A percentile compares a stretch with the other conserved stretches of the same genome.
phyloP scores from a whole-genome alignment of 1,140 invertebrate species.

The Drosophila arizonae region DNA sequence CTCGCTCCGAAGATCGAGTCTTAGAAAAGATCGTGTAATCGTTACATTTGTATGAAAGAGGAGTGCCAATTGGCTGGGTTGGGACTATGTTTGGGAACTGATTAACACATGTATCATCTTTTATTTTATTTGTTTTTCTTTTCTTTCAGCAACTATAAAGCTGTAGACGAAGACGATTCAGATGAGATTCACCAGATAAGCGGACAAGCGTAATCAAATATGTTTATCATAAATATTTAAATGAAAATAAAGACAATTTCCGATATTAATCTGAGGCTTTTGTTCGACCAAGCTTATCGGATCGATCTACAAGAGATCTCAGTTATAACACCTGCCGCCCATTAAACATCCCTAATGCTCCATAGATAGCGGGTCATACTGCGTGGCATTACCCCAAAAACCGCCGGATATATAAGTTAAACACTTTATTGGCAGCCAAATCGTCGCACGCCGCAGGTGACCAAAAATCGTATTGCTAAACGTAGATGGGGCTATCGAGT shows the following conservation, averaged over 20 bases:
- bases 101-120: no score
- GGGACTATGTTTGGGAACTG: no score
- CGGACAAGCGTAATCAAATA: neutral
- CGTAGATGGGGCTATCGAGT: slow-evolving; percentile 59
- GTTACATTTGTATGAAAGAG: neutral
- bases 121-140: no score
- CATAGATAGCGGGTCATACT: slow-evolving; percentile 25
- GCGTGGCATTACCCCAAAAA: slow-evolving; percentile 36
- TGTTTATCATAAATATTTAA: neutral
- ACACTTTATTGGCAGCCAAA: slow-evolving; percentile 55
- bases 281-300: neutral
- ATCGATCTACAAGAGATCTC: neutral
- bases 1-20: neutral
- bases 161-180: no score
- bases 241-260: no score
- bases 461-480: slow-evolving; percentile 64
- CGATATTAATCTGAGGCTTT: neutral
- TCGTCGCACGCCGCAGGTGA: slow-evolving; percentile 52
- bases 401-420: slow-evolving; percentile 75
- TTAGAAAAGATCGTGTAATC: neutral
- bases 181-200: no score
- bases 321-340: slow-evolving; percentile 16
- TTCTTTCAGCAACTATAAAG: no score
- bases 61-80: neutral
- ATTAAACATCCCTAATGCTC: slow-evolving; percentile 28